Conservation (phyloP, 1,140 invertebrate species). For the Pogonomyrmex barbatus region DNA sequence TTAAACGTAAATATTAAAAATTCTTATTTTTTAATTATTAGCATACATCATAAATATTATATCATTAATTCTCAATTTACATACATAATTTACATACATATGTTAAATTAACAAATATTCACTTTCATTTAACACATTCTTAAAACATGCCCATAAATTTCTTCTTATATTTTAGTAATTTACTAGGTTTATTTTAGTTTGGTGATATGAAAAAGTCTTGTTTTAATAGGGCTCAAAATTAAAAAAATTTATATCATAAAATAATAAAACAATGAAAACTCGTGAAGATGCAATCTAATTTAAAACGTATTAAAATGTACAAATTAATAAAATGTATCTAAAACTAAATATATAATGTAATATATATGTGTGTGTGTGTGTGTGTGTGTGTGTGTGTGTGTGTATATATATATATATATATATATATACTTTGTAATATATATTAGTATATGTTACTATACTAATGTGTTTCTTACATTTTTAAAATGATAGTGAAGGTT, state of each 20-base stretch:
- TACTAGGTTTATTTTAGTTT: conserved; percentile 22
- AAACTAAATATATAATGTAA: not conserved
- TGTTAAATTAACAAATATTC: conserved; percentile 9
- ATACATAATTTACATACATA: conserved; percentile 42
- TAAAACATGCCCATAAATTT: no score
- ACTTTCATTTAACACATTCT: not conserved
- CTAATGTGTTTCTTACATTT: conserved; percentile 8
- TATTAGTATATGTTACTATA: no score
- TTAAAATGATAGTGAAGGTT: not conserved
- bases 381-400: no score
- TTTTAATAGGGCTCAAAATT: conserved; percentile 20
- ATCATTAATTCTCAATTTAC: conserved; percentile 9
- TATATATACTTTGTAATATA: no score
- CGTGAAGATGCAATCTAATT: not conserved
- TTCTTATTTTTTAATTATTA: not conserved
- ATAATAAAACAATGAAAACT: conserved; percentile 29
- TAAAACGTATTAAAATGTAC: conserved; percentile 42
- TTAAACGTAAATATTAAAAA: conserved; percentile 35
- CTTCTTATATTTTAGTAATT: no score
- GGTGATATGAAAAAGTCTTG: not conserved
- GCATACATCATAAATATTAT: not conserved
- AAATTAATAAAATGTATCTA: conserved; percentile 23
- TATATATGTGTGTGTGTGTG: no score
- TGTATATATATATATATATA: no score
- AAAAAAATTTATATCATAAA: conserved; percentile 13